Evolutionary conservation across 1,140 invertebrate genomes (phyloP).

Genomic region (Mercenaria mercenaria): DNA sequence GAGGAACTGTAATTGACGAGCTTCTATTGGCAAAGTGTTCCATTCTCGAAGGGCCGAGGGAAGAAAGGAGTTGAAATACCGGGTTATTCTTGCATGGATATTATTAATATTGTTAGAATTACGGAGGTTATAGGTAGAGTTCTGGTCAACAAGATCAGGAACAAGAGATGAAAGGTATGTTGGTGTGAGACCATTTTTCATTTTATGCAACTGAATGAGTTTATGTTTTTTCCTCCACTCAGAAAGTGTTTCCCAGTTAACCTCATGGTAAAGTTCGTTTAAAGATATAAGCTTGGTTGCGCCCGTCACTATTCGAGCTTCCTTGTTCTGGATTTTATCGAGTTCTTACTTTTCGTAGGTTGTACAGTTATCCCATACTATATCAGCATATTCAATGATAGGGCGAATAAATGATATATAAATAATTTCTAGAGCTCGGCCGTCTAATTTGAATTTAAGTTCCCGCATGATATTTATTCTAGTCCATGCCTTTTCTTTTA

Average conservation of each 20-base stretch:
- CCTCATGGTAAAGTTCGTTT: slow-evolving; percentile 1
- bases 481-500: not conserved
- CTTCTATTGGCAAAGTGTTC: not conserved
- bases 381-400: slow-evolving; percentile 40
- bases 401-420: slow-evolving; percentile 39
- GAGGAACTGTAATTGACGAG: not conserved
- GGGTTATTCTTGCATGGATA: not conserved
- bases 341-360: slow-evolving; percentile 14
- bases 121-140: slow-evolving; percentile 11
- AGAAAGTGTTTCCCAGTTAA: slow-evolving; percentile 30
- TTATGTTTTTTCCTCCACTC: slow-evolving; percentile 27
- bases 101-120: no score
- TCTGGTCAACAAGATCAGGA: not conserved
- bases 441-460: slow-evolving; percentile 12
- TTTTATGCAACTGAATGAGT: slow-evolving; percentile 47
- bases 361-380: slow-evolving; percentile 31
- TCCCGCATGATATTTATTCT: slow-evolving; percentile 18
- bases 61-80: slow-evolving; percentile 11
- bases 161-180: slow-evolving; percentile 5
- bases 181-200: not conserved
- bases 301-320: slow-evolving; percentile 45
- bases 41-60: slow-evolving; percentile 13
- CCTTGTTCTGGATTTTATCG: slow-evolving; percentile 55
- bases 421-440: slow-evolving; percentile 33
- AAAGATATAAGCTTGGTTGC: slow-evolving; percentile 11